Base-by-base conservation (phyloP, 2,113 vertebrate genomes). In the Thalassoma bifasciatum region DNA sequence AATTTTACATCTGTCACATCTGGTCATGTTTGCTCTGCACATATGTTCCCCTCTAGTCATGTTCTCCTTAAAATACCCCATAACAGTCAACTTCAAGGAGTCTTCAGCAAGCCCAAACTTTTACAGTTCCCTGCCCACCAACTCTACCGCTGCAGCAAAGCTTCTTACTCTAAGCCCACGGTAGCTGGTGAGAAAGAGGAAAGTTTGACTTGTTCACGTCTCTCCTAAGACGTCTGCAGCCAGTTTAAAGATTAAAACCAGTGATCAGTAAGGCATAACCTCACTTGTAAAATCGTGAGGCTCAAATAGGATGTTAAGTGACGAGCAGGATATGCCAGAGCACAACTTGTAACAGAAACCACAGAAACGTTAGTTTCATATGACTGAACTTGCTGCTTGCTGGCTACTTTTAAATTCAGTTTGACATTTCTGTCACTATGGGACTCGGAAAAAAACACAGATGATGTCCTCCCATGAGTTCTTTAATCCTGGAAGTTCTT, bases 331-430 rank as follows among this genome's bases (percentile, higher is more conserved):
- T 65, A 66, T 67, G 66, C 50, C 69, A 52, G 36, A 56, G 34
- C 70, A 34, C 36, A 58, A 71, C 40, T 36, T 58, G 36, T 37
- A 66, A 72, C 56, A 77, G 77, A 37, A 69, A 66, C 70, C 59
- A 66, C 19, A 66, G 59, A 56, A 13, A 73, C 26, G 24, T 86
- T 71, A 56, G 47, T 81, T 68, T 72, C 82, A 75, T 58, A 42
- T 81, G 81, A 76, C 40, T 72, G 70, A 67, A 60, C 40, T 19
- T 77, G 64, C 85, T 82, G 69, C 75, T 70, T 72, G 52, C 22
- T 75, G 75, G 69, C 42, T 42, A 64, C 46, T 37, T 52, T 62
- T 24, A 60, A 40, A 49, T 9, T n/a, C 6, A 10, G 19, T 49
- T 2, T 49, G 46, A n/a, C 17, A 10, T 49, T 49, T 21, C 2